phyloP scores from a whole-genome alignment of 2,113 vertebrate genomes.

The Meleagris gallopavo region DNA sequence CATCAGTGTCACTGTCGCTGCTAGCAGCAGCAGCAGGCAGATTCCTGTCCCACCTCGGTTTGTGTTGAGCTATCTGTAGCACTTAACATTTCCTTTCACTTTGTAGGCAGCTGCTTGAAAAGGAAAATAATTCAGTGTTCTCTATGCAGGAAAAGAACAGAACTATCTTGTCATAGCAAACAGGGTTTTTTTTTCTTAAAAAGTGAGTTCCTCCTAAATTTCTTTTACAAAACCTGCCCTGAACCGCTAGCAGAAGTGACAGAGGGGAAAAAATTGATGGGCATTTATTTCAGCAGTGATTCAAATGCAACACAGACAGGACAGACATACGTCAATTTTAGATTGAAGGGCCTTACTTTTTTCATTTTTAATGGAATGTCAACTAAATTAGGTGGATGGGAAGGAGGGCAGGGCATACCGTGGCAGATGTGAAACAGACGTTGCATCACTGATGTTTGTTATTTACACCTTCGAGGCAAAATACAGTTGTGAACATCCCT shows the following conservation, averaged over 20 bases:
- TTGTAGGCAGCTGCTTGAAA: slow-evolving; percentile 19
- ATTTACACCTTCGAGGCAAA: background rate
- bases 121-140: slow-evolving; percentile 12
- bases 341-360: background rate
- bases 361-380: background rate
- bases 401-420: background rate
- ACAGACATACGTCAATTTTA: background rate
- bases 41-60: slow-evolving; percentile 30
- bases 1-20: background rate
- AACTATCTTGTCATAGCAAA: background rate
- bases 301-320: background rate
- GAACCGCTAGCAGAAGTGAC: background rate
- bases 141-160: background rate
- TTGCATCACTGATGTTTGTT: background rate
- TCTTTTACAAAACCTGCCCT: background rate
- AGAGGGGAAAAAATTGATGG: background rate
- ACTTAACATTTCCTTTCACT: background rate
- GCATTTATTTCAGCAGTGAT: background rate
- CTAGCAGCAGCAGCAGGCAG: background rate
- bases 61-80: slow-evolving; percentile 16
- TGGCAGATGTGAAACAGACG: background rate
- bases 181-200: background rate
- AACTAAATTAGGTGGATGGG: background rate
- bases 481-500: background rate
- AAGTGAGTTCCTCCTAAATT: background rate